A percentile compares a stretch with the other conserved stretches of the same genome.
phyloP scores from a whole-genome alignment of 2,888 invertebrate species.

The Junonia oenone region DNA sequence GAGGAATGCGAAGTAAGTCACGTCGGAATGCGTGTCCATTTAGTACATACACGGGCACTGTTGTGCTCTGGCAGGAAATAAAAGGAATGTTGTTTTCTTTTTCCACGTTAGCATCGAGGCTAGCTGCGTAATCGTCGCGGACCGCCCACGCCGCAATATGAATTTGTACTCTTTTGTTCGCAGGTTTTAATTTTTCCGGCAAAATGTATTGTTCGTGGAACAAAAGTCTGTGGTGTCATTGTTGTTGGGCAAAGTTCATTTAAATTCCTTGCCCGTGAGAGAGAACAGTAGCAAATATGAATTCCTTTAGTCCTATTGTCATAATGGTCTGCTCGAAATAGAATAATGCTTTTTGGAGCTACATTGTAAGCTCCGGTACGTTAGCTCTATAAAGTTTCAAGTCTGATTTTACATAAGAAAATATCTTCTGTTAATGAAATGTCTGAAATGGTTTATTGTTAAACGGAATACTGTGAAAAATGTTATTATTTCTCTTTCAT shows the following conservation, averaged over 20 bases:
- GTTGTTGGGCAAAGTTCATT: conserved; percentile 74
- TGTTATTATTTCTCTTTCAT: background rate
- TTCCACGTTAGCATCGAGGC: conserved; percentile 31
- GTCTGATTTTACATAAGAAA: background rate
- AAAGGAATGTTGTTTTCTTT: conserved; percentile 30
- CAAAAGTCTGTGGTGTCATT: conserved; percentile 74
- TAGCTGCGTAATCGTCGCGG: conserved; percentile 44
- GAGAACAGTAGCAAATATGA: conserved; percentile 77
- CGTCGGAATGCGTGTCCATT: conserved; percentile 17
- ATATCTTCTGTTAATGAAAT: conserved; percentile 6
- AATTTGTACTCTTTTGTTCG: conserved; percentile 75
- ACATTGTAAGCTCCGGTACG: conserved; percentile 23
- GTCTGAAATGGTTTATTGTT: background rate
- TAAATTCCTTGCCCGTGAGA: conserved; percentile 74
- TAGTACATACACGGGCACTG: conserved; percentile 17
- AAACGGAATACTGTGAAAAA: background rate
- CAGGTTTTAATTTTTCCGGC: conserved; percentile 76
- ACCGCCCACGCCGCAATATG: conserved; percentile 64
- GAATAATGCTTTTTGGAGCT: conserved; percentile 62
- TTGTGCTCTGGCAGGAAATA: conserved; percentile 30
- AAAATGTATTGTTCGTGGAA: conserved; percentile 74
- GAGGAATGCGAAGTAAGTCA: background rate
- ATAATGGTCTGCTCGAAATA: conserved; percentile 61
- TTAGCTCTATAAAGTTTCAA: conserved; percentile 8
- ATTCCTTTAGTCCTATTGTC: conserved; percentile 74